Evolutionary conservation across 2,888 invertebrate genomes (phyloP).

Genomic region (Andrena minutula): DNA sequence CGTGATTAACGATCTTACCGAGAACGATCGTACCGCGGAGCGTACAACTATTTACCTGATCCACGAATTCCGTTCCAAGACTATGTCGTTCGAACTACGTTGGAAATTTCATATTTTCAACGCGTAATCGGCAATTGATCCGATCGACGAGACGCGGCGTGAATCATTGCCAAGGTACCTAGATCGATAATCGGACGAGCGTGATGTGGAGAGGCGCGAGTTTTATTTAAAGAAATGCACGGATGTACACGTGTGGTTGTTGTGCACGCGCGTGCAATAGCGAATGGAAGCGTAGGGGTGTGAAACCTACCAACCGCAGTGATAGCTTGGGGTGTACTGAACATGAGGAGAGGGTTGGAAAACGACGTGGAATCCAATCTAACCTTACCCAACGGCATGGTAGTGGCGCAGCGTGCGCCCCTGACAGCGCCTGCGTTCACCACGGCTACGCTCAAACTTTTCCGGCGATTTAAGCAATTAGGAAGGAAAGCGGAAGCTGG

Average conservation of each 20-base stretch:
- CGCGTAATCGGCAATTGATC: not conserved
- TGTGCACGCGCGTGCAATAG: slow-evolving; percentile 43
- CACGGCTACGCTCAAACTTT: slow-evolving; percentile 59
- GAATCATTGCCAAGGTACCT: not conserved
- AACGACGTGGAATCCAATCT: slow-evolving; percentile 63
- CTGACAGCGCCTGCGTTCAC: slow-evolving; percentile 57
- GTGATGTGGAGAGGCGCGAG: not conserved
- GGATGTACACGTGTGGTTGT: slow-evolving; percentile 34
- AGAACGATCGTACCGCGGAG: not conserved
- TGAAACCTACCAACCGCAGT: slow-evolving; percentile 63
- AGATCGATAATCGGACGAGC: not conserved
- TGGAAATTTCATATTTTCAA: not conserved
- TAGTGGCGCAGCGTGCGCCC: slow-evolving; percentile 65
- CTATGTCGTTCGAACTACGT: slow-evolving; percentile 6
- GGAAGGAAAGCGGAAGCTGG: slow-evolving; percentile 62
- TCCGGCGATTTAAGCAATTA: slow-evolving; percentile 65
- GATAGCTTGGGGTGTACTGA: slow-evolving; percentile 71
- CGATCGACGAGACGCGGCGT: not conserved
- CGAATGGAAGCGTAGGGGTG: not conserved
- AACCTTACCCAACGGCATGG: slow-evolving; percentile 63
- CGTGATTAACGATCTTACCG: slow-evolving; percentile 16
- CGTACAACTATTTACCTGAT: not conserved
- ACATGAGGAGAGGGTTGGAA: slow-evolving; percentile 63
- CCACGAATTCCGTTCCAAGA: not conserved
- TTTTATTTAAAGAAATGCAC: slow-evolving; percentile 28